Base-by-base conservation (phyloP, 2,113 vertebrate species). In the Excalfactoria chinensis region DNA sequence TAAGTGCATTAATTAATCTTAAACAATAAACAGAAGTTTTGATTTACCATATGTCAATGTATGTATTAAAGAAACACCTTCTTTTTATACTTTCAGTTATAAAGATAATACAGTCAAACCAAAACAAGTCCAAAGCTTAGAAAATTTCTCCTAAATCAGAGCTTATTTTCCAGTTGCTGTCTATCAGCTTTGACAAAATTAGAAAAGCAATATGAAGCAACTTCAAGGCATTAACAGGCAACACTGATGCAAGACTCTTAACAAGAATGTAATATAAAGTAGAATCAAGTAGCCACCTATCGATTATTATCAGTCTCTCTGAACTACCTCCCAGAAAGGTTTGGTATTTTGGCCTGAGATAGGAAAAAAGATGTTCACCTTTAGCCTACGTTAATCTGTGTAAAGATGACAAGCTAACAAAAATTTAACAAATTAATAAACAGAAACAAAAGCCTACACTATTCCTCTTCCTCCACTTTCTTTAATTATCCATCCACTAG, bases 151-250 rank as follows among this genome's bases (percentile, higher is more conserved):
- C 25, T 32, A 76, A 75, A 48, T 8, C 2, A 3, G 14, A 16
- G 6, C 32, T 73, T 72, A 32, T 15, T 83, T 67, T 69, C 23
- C 44, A 75, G 23, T 35, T 93, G 16, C n/a, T 84, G 25, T 48
- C 83, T 59, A 74, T 44, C n/a, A 56, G n/a, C 21, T 88, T 89
- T 9, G 22, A 22, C 0, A 0, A 46, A 79, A 40, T 0, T 7
- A 70, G 10, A 2, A 41, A 86, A 90, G n/a, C 0, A 1, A 67
- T 21, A 68, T 1, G 51, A 85, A 83, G 73, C 26, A 85, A 51
- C 35, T 59, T 3, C 3, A 2, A 51, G 25, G 40, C 28, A 58
- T 73, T 67, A 71, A 64, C 5, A 67, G 40, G 15, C 48, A 77
- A 21, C 32, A 79, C 19, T 53, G 30, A 79, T 83, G 26, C n/a